Conservation (phyloP, 1,140 invertebrate genomes). For the Drosophila ananassae region DNA sequence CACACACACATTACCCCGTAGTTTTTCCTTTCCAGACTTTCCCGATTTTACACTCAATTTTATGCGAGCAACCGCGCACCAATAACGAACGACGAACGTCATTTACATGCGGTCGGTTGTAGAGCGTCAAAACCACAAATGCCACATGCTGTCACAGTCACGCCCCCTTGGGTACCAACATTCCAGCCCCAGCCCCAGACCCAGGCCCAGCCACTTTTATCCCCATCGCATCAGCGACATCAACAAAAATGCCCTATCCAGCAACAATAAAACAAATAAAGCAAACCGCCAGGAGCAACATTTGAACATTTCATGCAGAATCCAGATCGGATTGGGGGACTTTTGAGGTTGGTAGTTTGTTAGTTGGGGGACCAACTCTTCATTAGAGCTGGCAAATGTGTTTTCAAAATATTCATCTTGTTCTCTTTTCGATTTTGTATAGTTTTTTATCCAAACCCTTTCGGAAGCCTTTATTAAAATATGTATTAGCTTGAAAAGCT, state of each 20-base stretch:
- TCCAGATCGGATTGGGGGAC: slow-evolving; percentile 11
- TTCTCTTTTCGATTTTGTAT: background rate
- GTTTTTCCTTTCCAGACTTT: slow-evolving; percentile 11
- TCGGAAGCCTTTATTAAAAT: background rate
- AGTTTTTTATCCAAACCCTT: background rate
- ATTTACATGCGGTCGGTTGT: slow-evolving; percentile 81
- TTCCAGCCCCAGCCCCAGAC: background rate
- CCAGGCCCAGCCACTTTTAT: slow-evolving; percentile 2
- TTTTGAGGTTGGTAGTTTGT: slow-evolving; percentile 1
- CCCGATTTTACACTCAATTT: slow-evolving; percentile 68
- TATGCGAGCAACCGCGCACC: slow-evolving; percentile 73
- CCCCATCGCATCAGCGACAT: slow-evolving; percentile 15
- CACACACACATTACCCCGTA: background rate
- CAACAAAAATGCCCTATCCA: slow-evolving; percentile 27
- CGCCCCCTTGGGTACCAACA: slow-evolving; percentile 9
- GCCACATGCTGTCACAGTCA: slow-evolving; percentile 68
- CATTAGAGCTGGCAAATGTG: slow-evolving; percentile 4
- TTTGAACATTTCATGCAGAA: slow-evolving; percentile 74
- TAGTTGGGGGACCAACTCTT: background rate
- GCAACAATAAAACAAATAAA: slow-evolving; percentile 80
- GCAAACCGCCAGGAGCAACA: slow-evolving; percentile 68
- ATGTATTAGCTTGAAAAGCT: background rate
- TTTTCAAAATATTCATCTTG: background rate
- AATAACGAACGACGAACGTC: slow-evolving; percentile 82
- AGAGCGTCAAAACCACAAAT: slow-evolving; percentile 82